Evolutionary conservation across 2,888 invertebrate species (phyloP).

Genomic region (Panopea generosa): DNA sequence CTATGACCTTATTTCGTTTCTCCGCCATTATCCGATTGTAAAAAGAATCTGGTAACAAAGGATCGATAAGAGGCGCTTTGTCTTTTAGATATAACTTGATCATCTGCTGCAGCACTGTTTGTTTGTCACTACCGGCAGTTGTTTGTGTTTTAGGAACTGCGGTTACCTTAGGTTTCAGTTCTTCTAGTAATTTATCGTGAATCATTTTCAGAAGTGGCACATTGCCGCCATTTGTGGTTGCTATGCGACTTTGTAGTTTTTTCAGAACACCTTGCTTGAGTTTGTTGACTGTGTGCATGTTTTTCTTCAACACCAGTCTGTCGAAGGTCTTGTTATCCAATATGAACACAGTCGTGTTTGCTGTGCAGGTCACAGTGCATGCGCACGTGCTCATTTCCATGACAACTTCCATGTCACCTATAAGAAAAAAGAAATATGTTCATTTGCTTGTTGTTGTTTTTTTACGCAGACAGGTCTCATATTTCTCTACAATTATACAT

Average conservation of each 20-base stretch:
- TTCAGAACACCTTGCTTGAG: constrained; percentile 67
- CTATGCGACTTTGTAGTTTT: constrained; percentile 64
- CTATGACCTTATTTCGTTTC: constrained; percentile 59
- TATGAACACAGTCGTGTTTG: constrained; percentile 76
- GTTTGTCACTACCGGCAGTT: constrained; percentile 55
- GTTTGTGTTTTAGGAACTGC: constrained; percentile 46
- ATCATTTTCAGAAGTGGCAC: constrained; percentile 67
- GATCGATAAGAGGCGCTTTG: constrained; percentile 77
- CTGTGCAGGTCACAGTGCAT: constrained; percentile 76
- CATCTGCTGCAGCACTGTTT: constrained; percentile 65
- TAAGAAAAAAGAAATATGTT: too few relatives aligned
- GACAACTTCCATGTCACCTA: constrained; percentile 73
- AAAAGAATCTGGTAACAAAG: constrained; percentile 76
- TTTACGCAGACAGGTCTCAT: too few relatives aligned
- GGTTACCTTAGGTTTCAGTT: constrained; percentile 58
- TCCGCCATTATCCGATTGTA: constrained; percentile 72
- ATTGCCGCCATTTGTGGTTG: constrained; percentile 63
- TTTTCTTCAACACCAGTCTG: constrained; percentile 73
- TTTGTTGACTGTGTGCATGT: constrained; percentile 61
- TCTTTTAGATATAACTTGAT: constrained; percentile 76
- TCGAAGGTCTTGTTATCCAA: constrained; percentile 80
- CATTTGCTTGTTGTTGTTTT: not conserved
- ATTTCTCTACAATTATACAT: too few relatives aligned
- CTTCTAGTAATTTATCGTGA: constrained; percentile 63
- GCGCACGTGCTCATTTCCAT: constrained; percentile 75